A percentile compares a stretch with the other conserved stretches of the same genome.
These are phyloP conservation scores for Busseola fusca DNA, from an alignment of 2,888 invertebrate species.

Conservation along the genomic window DNA sequence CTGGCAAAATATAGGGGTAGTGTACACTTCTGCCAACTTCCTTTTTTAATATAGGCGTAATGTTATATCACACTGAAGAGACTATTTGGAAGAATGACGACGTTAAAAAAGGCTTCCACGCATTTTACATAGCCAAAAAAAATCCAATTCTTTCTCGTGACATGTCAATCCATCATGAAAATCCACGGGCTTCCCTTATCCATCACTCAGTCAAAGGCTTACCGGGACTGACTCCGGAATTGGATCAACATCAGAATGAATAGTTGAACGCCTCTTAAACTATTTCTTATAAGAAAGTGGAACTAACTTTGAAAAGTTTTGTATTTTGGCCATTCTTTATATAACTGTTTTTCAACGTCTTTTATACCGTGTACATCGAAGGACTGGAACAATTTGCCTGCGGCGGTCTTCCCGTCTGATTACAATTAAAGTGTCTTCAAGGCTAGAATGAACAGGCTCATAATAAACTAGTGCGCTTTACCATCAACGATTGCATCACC, in stretches of 20 bases:
- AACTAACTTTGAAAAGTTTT: constrained; percentile 12
- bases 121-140: constrained; percentile 24
- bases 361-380: too few species aligned
- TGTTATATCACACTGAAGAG: neutral
- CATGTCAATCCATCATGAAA: constrained; percentile 53
- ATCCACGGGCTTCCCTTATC: constrained; percentile 45
- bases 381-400: too few species aligned
- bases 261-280: constrained; percentile 15
- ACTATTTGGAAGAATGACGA: neutral
- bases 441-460: too few species aligned
- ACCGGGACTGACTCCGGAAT: constrained; percentile 38
- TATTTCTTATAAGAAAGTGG: constrained; percentile 17
- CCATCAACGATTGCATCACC: too few species aligned
- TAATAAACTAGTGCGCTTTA: too few species aligned
- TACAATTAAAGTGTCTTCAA: too few species aligned
- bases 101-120: constrained; percentile 25
- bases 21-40: neutral
- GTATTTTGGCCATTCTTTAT: neutral
- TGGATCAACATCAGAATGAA: constrained; percentile 43
- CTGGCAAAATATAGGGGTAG: neutral
- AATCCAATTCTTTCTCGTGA: constrained; percentile 49
- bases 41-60: neutral
- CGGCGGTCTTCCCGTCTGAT: too few species aligned
- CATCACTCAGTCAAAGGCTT: constrained; percentile 49
- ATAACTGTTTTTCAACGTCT: neutral